Evolutionary conservation across 2,888 invertebrate genomes (phyloP), one percentile per base, ranked within the genome.

Genomic region (Xanthorhoe designata): DNA sequence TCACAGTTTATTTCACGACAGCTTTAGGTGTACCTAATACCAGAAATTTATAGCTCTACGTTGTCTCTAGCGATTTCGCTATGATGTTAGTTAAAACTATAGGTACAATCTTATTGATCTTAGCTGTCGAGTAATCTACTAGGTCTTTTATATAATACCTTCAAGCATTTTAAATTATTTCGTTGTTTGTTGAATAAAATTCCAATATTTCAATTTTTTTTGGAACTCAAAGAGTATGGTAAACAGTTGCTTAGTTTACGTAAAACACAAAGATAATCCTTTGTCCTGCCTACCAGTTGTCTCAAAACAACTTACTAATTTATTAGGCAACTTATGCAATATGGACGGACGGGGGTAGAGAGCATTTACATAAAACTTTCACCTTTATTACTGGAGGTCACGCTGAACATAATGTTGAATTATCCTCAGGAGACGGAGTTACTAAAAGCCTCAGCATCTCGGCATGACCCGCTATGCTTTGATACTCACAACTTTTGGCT

Each of bases 291-390:
- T 69, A 69, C 73, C 68, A 75, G 76, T 81, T 79, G 78, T 80
- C 79, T 79, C 66, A 59, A 68, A 67, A 74, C 75, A 81, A 81
- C 80, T 82, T 74, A 75, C 75, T 78, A 80, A 84, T 82, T 83
- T 81, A 82, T 81, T 77, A 79, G 76, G 75, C 76, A 76, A 80
- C 78, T 81, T 82, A 70, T 76, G 75, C 77, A 74, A 75, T 78
- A 78, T 72, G 75, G 77, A 77, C 78, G 71, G 75, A 75, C 76
- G 69, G 72, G 72, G 57, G 57, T 54, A 72, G 73, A 67, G 74
- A 63, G 73, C 73, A 79, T 82, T 82, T 81, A 80, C 80, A 83
- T 81, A 79, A 81, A 84, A 81, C 78, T 83, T 84, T 83, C 76
- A 80, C 78, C 78, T 77, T 78, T 78, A 78, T 73, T 64, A 70